These are phyloP conservation scores for Neuroterus valhalla DNA, from an alignment of 1,140 invertebrate genomes.

Conservation along the genomic window DNA sequence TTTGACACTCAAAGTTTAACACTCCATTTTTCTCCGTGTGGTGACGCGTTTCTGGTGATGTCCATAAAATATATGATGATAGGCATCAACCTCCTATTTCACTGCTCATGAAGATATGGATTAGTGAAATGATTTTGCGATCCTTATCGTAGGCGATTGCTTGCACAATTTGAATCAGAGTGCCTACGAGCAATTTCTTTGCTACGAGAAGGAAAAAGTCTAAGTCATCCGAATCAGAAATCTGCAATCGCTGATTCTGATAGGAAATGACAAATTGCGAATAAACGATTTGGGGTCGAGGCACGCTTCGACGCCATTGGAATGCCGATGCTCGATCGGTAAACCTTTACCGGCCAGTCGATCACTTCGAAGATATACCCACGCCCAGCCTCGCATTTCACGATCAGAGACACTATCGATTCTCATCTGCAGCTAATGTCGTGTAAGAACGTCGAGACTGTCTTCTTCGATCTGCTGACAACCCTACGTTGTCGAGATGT, in stretches of 20 bases:
- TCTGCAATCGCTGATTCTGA: conserved; percentile 29
- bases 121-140: conserved; percentile 2
- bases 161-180: background rate
- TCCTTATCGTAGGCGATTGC: background rate
- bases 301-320: background rate
- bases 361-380: conserved; percentile 60
- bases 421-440: conserved; percentile 70
- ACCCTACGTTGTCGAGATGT: conserved; percentile 51
- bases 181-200: no score
- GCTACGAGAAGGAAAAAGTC: background rate
- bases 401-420: conserved; percentile 69
- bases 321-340: conserved; percentile 58
- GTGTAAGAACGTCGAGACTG: conserved; percentile 67
- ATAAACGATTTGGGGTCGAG: conserved; percentile 42
- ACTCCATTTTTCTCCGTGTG: no score
- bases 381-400: conserved; percentile 63
- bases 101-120: background rate
- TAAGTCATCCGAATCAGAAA: background rate
- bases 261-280: conserved; percentile 57
- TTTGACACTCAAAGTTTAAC: no score
- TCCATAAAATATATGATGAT: no score
- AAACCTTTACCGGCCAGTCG: conserved; percentile 49
- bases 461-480: conserved; percentile 59
- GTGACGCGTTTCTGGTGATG: no score
- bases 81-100: no score